Percentiles rank a stretch among this genome's conserved stretches.
These are phyloP conservation scores for Cheilosia grossa DNA, from an alignment of 2,888 invertebrate species.

Conservation along the genomic window DNA sequence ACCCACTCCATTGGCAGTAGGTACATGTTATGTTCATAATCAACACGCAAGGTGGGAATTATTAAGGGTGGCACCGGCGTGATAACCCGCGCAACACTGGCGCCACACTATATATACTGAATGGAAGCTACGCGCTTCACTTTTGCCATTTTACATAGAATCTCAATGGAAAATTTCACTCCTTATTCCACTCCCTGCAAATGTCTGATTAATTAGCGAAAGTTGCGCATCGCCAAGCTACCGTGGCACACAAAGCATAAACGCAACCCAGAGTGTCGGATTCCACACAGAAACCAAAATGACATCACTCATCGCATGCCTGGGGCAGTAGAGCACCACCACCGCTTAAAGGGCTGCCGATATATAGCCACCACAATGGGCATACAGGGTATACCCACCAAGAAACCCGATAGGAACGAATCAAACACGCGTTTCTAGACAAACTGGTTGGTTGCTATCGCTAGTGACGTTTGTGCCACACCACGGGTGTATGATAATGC, in stretches of 20 bases:
- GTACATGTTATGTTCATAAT: constrained; percentile 5
- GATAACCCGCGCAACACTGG: constrained; percentile 13
- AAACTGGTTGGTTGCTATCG: constrained; percentile 26
- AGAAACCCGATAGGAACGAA: constrained; percentile 61
- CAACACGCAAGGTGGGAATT: constrained; percentile 47
- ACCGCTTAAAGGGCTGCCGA: constrained; percentile 43
- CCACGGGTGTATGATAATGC: constrained; percentile 3
- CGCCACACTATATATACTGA: background rate
- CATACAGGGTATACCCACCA: background rate
- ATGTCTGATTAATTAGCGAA: constrained; percentile 51
- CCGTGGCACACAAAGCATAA: constrained; percentile 29
- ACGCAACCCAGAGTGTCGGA: constrained; percentile 42
- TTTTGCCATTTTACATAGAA: constrained; percentile 22
- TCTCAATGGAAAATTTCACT: constrained; percentile 28
- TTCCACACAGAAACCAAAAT: constrained; percentile 59
- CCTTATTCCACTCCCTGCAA: constrained; percentile 31
- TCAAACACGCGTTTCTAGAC: constrained; percentile 45
- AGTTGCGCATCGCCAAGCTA: no score
- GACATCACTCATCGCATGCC: constrained; percentile 60
- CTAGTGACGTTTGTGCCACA: constrained; percentile 36
- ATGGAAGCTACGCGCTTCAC: constrained; percentile 18
- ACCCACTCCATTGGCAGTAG: constrained; percentile 15
- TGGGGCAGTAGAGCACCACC: constrained; percentile 28
- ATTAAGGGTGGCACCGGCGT: constrained; percentile 15
- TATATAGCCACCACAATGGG: background rate